Evolutionary conservation across 2,797 vertebrate species (phyloP).

Genomic region (Melanotaenia pygmaea): DNA sequence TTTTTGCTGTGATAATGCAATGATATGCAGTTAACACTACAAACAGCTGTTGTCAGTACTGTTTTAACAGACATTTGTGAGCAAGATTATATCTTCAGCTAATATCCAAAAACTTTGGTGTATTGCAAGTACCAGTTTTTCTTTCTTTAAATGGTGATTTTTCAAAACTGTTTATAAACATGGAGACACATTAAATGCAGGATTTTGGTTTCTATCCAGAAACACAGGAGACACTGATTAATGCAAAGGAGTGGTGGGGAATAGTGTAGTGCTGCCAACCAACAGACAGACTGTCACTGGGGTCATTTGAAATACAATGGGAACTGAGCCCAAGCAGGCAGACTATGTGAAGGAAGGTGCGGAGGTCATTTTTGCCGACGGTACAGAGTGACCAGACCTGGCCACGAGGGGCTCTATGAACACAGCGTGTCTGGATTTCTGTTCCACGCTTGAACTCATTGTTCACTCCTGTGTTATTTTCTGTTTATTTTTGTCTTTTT

Average conservation of each 20-base stretch:
- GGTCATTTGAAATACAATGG: slow-evolving; percentile 70
- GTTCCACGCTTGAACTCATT: not conserved
- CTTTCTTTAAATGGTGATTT: not conserved
- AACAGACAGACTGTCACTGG: slow-evolving; percentile 49
- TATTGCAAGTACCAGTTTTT: not conserved
- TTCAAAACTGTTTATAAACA: not conserved
- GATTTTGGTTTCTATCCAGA: slow-evolving; percentile 27
- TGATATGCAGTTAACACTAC: not conserved
- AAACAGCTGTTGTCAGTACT: not conserved
- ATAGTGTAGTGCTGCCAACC: slow-evolving; percentile 25
- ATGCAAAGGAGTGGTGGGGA: slow-evolving; percentile 52
- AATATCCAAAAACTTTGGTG: not conserved
- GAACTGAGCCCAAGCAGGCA: slow-evolving; percentile 45
- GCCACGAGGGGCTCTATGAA: slow-evolving; percentile 48
- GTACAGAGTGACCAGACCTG: slow-evolving; percentile 54
- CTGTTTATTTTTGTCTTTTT: not conserved
- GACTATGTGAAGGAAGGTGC: slow-evolving; percentile 48
- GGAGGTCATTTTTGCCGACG: slow-evolving; percentile 59
- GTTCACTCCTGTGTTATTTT: slow-evolving; percentile 1
- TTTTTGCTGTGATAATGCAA: not conserved
- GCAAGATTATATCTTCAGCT: not conserved
- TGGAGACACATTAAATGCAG: not conserved
- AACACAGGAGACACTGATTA: slow-evolving; percentile 50
- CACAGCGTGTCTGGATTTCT: slow-evolving; percentile 17
- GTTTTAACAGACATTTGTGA: not conserved